Conservation (phyloP, 1,140 invertebrate species). For the Phocides pigmalion region DNA sequence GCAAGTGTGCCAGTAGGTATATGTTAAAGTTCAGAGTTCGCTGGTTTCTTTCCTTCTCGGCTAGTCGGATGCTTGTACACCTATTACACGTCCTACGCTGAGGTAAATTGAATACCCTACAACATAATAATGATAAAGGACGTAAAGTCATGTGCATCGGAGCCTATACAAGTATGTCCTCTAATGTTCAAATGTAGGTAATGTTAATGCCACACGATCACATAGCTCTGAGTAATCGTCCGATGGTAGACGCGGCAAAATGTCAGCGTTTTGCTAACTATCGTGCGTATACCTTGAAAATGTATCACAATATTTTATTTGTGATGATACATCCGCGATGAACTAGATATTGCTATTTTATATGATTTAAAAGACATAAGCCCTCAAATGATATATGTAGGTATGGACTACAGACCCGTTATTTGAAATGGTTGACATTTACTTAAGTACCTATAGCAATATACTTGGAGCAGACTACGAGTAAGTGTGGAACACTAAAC, state of each 20-base stretch:
- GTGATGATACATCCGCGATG: constrained; percentile 30
- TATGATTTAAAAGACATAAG: constrained; percentile 2
- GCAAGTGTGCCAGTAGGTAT: constrained; percentile 37
- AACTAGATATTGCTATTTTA: constrained; percentile 27
- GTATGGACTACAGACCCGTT: background rate
- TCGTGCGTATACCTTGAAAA: constrained; percentile 49
- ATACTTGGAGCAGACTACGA: too few relatives aligned
- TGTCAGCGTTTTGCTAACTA: constrained; percentile 64
- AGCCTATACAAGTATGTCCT: constrained; percentile 43
- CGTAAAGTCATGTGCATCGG: constrained; percentile 29
- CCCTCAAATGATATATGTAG: background rate
- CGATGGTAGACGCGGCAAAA: constrained; percentile 51
- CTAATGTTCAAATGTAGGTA: constrained; percentile 60
- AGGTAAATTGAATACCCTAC: constrained; percentile 31
- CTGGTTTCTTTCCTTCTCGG: constrained; percentile 39
- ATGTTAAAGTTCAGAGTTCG: constrained; percentile 52
- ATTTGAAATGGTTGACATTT: background rate
- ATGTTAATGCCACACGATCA: constrained; percentile 63
- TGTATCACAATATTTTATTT: constrained; percentile 41
- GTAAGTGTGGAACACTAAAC: too few relatives aligned
- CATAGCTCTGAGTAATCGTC: constrained; percentile 55
- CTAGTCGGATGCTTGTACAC: constrained; percentile 27
- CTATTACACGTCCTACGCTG: constrained; percentile 28
- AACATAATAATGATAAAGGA: constrained; percentile 40
- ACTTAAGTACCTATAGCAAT: background rate